phyloP scores from a whole-genome alignment of 2,888 invertebrate genomes.

The Orthonevra nobilis region DNA sequence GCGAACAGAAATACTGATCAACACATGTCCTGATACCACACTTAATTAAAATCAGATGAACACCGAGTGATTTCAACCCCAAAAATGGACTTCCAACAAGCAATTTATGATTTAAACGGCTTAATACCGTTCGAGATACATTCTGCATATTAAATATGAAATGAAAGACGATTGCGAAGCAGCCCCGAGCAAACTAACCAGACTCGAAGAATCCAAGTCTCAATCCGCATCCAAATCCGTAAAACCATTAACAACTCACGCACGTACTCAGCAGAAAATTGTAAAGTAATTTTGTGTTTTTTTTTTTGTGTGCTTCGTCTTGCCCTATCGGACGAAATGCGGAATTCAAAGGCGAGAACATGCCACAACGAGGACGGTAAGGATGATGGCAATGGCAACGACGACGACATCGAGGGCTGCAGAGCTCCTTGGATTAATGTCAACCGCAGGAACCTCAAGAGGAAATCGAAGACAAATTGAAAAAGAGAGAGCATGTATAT shows the following conservation, averaged over 20 bases:
- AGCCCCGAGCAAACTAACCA: conserved; percentile 29
- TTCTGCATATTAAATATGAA: conserved; percentile 67
- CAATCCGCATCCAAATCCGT: conserved; percentile 56
- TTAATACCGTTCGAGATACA: conserved; percentile 56
- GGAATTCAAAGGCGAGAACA: conserved; percentile 28
- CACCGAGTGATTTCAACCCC: conserved; percentile 39
- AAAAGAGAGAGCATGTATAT: conserved; percentile 34
- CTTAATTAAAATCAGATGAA: conserved; percentile 45
- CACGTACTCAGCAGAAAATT: conserved; percentile 68
- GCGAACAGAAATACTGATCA: no score
- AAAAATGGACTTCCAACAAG: conserved; percentile 58
- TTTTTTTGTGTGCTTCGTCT: no score
- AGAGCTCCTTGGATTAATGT: conserved; percentile 54
- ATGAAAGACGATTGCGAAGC: conserved; percentile 27
- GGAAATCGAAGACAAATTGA: conserved; percentile 62
- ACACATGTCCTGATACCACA: conserved; percentile 11
- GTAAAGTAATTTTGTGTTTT: conserved; percentile 63
- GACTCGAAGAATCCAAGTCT: conserved; percentile 48
- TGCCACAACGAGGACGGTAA: conserved; percentile 24
- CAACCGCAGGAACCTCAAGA: conserved; percentile 64
- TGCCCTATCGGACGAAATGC: conserved; percentile 20
- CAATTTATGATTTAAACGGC: conserved; percentile 63
- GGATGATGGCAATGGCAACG: neutral
- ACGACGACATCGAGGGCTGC: conserved; percentile 11
- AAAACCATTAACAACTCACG: conserved; percentile 65